Base-by-base conservation (phyloP, 2,888 invertebrate genomes). In the Drosophila eohydei region DNA sequence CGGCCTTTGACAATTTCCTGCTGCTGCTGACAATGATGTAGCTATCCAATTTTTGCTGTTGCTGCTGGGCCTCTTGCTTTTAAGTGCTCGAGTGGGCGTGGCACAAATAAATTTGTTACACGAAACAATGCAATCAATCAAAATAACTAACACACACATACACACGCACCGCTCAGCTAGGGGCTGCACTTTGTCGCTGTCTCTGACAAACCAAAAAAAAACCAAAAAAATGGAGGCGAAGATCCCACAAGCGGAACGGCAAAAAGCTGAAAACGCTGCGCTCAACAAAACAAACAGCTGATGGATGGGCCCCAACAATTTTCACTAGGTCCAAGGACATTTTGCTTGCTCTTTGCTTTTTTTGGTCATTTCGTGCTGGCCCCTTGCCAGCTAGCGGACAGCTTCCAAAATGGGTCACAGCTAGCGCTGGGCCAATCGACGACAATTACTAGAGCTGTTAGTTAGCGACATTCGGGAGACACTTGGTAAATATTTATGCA, bases 41-140 rank as follows among this genome's bases (percentile, higher is more conserved):
- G 71, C 64, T 69, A 61, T 30, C 50, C 54, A 54, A 51, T 38
- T 54, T 58, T 58, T 48, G n/a, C 28, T 55, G n/a, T 50, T 51
- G 73, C n/a, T 62, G 43, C 51, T 52, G 74, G 12, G 78, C 60
- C 62, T 59, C 40, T 65, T 57, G 73, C 56, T 66, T 71, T 78
- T 65, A 65, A 74, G 80, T 69, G 71, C 62, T 67, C 26, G 51
- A 41, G 51, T 78, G 67, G 80, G 76, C 71, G 77, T 68, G 64
- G 65, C 65, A 61, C 64, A 82, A 83, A 83, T 85, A 89, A 87
- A 87, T 88, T 83, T 88, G 77, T 72, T 77, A 77, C 89, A 81
- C 83, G 83, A 83, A 85, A 81, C 83, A 86, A 81, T 77, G 77
- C 87, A 86, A 86, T 86, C 86, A 86, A 86, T 87, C 83, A 84